Percentiles rank a stretch among this genome's conserved stretches.
Conservation (phyloP, 2,888 invertebrate genomes). For the Sphaeridia pumilis region DNA sequence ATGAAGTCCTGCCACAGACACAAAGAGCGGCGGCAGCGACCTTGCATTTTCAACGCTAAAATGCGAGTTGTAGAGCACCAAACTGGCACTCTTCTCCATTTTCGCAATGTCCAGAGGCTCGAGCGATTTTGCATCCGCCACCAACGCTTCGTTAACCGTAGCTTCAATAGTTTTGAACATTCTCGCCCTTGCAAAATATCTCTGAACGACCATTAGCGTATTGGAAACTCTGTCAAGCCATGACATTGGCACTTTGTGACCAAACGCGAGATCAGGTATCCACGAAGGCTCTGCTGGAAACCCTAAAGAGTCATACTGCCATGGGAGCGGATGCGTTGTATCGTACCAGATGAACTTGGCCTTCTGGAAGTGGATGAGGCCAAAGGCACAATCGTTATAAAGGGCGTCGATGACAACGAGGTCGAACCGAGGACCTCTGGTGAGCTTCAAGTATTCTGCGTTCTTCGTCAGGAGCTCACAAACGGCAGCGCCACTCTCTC, state of each 20-base stretch:
- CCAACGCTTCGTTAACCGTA: no score
- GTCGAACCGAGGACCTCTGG: constrained; percentile 6
- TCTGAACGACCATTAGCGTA: no score
- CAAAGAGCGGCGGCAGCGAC: constrained; percentile 25
- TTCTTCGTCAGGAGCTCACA: constrained; percentile 9
- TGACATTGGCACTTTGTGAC: not conserved
- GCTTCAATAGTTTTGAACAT: no score
- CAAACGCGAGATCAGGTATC: constrained; percentile 18
- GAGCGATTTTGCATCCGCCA: no score
- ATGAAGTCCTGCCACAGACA: constrained; percentile 28
- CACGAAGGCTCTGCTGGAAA: constrained; percentile 14
- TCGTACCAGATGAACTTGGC: constrained; percentile 17
- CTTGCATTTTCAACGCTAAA: constrained; percentile 27
- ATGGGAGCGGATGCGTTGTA: constrained; percentile 7
- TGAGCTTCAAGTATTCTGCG: not conserved
- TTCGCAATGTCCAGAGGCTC: no score
- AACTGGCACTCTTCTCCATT: constrained; percentile 19
- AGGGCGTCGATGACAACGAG: constrained; percentile 19
- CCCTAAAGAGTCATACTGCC: constrained; percentile 18
- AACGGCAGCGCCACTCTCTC: not conserved
- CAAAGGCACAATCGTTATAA: constrained; percentile 20
- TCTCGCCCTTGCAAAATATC: not conserved
- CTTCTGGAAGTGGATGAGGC: constrained; percentile 13
- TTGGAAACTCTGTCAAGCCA: constrained; percentile 1
- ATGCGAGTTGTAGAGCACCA: constrained; percentile 26